phyloP scores from a whole-genome alignment of 2,797 vertebrate genomes.

The Dermochelys coriacea region DNA sequence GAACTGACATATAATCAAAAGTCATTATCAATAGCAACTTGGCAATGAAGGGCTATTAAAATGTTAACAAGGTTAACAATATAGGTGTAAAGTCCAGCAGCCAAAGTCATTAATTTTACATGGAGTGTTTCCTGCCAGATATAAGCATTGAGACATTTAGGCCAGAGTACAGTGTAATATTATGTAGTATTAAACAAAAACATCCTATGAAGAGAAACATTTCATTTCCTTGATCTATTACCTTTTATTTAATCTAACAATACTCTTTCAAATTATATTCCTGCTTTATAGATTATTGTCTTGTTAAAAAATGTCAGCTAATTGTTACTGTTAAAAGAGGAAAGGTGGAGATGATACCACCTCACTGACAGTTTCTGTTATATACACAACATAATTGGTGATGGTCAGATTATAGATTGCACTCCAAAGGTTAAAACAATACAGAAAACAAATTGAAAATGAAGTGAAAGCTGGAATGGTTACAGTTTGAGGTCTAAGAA shows the following conservation, averaged over 20 bases:
- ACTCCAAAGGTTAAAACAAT: neutral
- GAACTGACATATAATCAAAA: slow-evolving; percentile 52
- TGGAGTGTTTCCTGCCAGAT: neutral
- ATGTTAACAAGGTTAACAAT: slow-evolving; percentile 57
- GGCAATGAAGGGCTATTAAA: slow-evolving; percentile 42
- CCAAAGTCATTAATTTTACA: neutral
- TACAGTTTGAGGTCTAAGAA: neutral
- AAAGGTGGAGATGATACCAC: neutral
- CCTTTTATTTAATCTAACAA: neutral
- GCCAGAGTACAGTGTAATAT: neutral
- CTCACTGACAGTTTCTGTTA: neutral
- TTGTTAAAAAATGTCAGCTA: neutral
- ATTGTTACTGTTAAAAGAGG: neutral
- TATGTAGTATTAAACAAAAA: neutral
- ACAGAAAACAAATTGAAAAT: neutral
- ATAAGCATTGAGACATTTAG: neutral
- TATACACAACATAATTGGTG: neutral
- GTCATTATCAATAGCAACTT: slow-evolving; percentile 40
- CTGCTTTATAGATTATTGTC: neutral
- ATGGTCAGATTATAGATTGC: neutral
- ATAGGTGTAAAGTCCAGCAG: neutral
- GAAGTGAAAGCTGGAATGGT: neutral
- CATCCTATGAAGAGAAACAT: neutral
- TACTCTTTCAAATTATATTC: neutral
- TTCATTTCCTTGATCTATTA: neutral